phyloP scores from a whole-genome alignment of 2,113 vertebrate genomes.

The Tetrax tetrax region DNA sequence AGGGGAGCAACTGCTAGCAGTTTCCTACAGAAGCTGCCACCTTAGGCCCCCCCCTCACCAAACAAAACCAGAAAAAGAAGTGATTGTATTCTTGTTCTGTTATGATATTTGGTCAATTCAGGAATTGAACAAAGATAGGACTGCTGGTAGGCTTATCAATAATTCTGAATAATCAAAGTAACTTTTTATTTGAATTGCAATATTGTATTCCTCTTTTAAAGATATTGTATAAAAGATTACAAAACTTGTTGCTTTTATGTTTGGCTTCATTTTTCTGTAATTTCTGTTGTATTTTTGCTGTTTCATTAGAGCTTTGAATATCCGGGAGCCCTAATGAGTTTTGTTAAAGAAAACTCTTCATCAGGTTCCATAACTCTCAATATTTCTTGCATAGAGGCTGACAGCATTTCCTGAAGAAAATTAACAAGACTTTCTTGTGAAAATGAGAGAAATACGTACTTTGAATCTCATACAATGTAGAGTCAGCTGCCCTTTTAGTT shows the following conservation, averaged over 20 bases:
- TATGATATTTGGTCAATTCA: not conserved
- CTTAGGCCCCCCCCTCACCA: too few relatives aligned
- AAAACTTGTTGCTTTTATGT: not conserved
- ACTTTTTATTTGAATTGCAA: not conserved
- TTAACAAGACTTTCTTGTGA: not conserved
- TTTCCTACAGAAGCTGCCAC: too few relatives aligned
- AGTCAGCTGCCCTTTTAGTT: not conserved
- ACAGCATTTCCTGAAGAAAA: not conserved
- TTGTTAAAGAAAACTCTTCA: not conserved
- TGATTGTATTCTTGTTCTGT: not conserved
- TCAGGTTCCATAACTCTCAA: not conserved
- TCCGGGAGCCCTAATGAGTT: not conserved
- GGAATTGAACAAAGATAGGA: not conserved
- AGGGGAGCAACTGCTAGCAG: too few relatives aligned
- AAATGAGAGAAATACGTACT: not conserved
- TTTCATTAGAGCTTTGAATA: not conserved
- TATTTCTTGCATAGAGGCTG: not conserved
- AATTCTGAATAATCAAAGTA: not conserved
- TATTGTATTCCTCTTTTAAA: not conserved
- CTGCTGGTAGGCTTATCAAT: not conserved
- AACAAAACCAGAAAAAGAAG: not conserved
- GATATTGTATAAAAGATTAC: not conserved
- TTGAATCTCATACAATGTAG: not conserved
- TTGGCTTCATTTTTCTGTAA: not conserved
- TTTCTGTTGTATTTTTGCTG: not conserved